phyloP scores from a whole-genome alignment of 2,113 vertebrate species.

The Lampris megalopsis region DNA sequence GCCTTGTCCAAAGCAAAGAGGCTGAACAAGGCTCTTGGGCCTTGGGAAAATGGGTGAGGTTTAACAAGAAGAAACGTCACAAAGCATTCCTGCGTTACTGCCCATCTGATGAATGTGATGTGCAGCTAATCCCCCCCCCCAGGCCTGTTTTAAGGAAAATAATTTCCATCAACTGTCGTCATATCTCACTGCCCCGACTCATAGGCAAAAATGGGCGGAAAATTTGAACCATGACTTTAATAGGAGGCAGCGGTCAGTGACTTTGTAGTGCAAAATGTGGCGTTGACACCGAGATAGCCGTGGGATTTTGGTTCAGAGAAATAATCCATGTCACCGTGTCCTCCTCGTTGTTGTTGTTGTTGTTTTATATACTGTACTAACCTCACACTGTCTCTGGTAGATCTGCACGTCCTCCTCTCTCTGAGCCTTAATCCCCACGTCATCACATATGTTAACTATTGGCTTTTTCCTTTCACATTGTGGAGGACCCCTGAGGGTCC shows the following conservation, averaged over 20 bases:
- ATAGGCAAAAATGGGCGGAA: background rate
- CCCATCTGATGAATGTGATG: slow-evolving; percentile 16
- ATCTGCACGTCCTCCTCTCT: background rate
- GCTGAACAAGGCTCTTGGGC: slow-evolving; percentile 20
- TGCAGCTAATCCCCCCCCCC: slow-evolving; percentile 6
- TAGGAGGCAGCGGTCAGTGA: background rate
- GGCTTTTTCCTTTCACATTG: background rate
- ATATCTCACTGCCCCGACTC: background rate
- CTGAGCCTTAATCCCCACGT: background rate
- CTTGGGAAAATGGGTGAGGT: slow-evolving; percentile 43
- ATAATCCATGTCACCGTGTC: background rate
- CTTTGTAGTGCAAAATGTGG: background rate
- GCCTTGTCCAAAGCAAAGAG: slow-evolving; percentile 27
- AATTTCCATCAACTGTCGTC: slow-evolving; percentile 6
- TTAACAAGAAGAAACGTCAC: slow-evolving; percentile 45
- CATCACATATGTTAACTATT: background rate
- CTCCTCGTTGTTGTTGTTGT: background rate
- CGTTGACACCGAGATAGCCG: background rate
- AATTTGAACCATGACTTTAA: background rate
- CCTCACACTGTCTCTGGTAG: background rate
- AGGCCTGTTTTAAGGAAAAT: background rate
- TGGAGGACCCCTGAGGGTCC: background rate
- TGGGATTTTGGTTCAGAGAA: background rate
- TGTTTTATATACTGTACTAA: background rate
- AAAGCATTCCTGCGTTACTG: slow-evolving; percentile 39